These are phyloP conservation scores for Marasmarcha lunaedactyla DNA, from an alignment of 2,888 invertebrate species.

Conservation along the genomic window DNA sequence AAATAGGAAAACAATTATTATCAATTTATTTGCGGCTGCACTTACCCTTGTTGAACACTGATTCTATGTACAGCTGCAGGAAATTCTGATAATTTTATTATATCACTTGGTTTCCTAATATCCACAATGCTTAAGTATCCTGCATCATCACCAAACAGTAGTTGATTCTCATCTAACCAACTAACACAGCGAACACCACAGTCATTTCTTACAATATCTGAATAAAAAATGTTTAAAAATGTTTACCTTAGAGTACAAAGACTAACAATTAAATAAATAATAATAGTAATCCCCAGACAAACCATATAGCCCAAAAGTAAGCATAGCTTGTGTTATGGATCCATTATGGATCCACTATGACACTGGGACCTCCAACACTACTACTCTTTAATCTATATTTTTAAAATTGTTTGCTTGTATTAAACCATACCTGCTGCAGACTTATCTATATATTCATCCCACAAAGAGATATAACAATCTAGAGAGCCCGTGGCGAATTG, in stretches of 20 bases:
- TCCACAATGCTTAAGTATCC: slow-evolving; percentile 42
- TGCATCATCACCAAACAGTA: slow-evolving; percentile 56
- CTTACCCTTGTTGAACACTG: slow-evolving; percentile 39
- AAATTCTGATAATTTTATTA: slow-evolving; percentile 31
- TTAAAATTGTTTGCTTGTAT: too few species aligned
- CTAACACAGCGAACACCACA: slow-evolving; percentile 48
- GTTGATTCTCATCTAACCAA: slow-evolving; percentile 47
- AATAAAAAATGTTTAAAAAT: slow-evolving; percentile 15
- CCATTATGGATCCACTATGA: too few species aligned
- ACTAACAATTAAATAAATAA: slow-evolving; percentile 1
- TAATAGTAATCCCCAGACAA: background rate
- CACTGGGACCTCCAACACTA: too few species aligned
- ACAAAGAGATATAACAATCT: slow-evolving; percentile 64
- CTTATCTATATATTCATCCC: slow-evolving; percentile 53
- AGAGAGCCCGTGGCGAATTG: slow-evolving; percentile 65
- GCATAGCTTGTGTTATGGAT: too few species aligned
- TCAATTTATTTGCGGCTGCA: too few species aligned
- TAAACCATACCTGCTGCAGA: background rate
- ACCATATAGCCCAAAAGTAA: too few species aligned
- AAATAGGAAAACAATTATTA: too few species aligned
- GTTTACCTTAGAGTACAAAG: background rate
- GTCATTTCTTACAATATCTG: slow-evolving; percentile 43
- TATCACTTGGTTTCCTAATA: slow-evolving; percentile 30
- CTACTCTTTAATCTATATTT: too few species aligned
- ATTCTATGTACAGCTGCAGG: slow-evolving; percentile 50